These are phyloP conservation scores for Euplagia quadripunctaria DNA, from an alignment of 2,888 invertebrate genomes.

Conservation along the genomic window DNA sequence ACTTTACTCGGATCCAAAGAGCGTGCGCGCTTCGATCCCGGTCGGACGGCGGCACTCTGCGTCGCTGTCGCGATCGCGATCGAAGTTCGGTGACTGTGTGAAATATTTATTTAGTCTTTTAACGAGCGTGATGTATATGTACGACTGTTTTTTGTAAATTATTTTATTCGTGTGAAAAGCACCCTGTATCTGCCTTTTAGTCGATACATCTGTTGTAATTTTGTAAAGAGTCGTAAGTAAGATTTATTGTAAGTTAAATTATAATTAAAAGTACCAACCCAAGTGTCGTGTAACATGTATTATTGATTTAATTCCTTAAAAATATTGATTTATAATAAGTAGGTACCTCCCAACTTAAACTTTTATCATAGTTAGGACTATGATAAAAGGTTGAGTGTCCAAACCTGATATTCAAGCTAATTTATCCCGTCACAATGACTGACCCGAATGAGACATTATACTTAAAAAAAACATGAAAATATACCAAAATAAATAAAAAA, in stretches of 20 bases:
- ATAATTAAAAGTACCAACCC: slow-evolving; percentile 79
- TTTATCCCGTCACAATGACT: not conserved
- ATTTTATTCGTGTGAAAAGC: slow-evolving; percentile 85
- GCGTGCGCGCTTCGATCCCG: slow-evolving; percentile 85
- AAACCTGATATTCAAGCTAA: not conserved
- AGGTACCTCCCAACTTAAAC: too few relatives aligned
- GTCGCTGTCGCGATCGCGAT: slow-evolving; percentile 82
- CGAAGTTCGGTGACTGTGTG: slow-evolving; percentile 83
- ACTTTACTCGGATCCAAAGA: slow-evolving; percentile 87
- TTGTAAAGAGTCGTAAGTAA: slow-evolving; percentile 87
- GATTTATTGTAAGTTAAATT: slow-evolving; percentile 77
- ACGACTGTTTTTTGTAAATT: slow-evolving; percentile 86
- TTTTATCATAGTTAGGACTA: not conserved
- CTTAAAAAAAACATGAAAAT: not conserved
- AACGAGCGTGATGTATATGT: slow-evolving; percentile 85
- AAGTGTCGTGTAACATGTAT: slow-evolving; percentile 81
- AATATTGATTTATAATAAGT: not conserved
- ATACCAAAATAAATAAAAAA: not conserved
- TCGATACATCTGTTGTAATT: slow-evolving; percentile 86
- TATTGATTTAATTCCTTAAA: slow-evolving; percentile 55
- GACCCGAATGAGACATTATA: not conserved
- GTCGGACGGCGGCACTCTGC: slow-evolving; percentile 77
- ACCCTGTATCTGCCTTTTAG: slow-evolving; percentile 84
- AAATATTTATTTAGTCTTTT: slow-evolving; percentile 86
- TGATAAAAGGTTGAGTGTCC: not conserved